Evolutionary conservation across 2,113 vertebrate genomes (phyloP).

Genomic region (Dromas ardeola): DNA sequence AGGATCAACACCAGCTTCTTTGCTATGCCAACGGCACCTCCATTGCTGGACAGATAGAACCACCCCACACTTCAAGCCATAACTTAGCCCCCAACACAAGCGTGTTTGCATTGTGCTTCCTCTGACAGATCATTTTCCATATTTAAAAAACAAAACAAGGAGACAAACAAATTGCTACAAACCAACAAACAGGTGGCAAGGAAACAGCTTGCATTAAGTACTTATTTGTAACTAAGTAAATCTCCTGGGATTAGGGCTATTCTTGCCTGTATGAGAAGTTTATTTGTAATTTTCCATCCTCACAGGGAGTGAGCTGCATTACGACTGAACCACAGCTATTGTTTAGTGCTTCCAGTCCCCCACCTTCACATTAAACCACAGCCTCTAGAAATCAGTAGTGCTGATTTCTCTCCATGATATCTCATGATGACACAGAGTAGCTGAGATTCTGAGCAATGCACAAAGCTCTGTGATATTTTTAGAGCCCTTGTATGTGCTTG

Average conservation of each 20-base stretch:
- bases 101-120: background rate
- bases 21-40: background rate
- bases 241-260: background rate
- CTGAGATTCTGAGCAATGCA: background rate
- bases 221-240: background rate
- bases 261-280: background rate
- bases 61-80: background rate
- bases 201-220: background rate
- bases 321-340: background rate
- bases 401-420: no score
- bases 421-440: background rate
- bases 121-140: background rate
- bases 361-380: background rate
- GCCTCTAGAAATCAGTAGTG: background rate
- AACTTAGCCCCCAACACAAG: background rate
- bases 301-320: background rate
- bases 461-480: background rate
- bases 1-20: background rate
- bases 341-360: background rate
- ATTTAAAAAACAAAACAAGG: background rate
- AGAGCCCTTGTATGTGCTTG: background rate
- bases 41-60: background rate
- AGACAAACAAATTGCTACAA: background rate
- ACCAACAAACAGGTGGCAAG: background rate
- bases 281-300: background rate